phyloP scores from a whole-genome alignment of 2,888 invertebrate genomes.

The Aleiodes testaceus region DNA sequence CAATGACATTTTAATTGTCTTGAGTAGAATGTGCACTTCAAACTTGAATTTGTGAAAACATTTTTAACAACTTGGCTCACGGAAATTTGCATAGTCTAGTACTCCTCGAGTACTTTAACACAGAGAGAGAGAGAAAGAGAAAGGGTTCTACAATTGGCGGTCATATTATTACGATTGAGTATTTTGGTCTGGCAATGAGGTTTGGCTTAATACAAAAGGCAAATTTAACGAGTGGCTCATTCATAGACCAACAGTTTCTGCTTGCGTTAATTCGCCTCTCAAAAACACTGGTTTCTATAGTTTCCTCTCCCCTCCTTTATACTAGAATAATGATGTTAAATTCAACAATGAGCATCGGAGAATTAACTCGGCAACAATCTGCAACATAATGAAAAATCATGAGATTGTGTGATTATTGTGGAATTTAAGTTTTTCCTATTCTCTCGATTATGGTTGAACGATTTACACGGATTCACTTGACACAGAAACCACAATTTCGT shows the following conservation, averaged over 20 bases:
- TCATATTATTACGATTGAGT: conserved; percentile 28
- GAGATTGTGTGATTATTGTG: background rate
- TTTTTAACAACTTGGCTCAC: background rate
- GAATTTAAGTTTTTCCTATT: background rate
- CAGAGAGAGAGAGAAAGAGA: no score
- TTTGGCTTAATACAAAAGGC: conserved; percentile 41
- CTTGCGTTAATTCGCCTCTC: conserved; percentile 19
- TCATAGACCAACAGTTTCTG: conserved; percentile 30
- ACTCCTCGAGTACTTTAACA: background rate
- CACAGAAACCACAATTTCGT: background rate
- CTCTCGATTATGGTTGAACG: background rate
- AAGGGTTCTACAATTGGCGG: conserved; percentile 37
- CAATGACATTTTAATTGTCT: no score
- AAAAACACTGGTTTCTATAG: background rate
- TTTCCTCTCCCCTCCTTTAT: no score
- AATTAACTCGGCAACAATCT: background rate
- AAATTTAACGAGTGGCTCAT: conserved; percentile 34
- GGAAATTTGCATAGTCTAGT: conserved; percentile 21
- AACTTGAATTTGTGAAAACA: conserved; percentile 34
- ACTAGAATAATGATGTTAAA: background rate
- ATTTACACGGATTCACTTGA: background rate
- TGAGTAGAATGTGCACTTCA: no score
- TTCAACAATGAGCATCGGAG: background rate
- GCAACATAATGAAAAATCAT: background rate
- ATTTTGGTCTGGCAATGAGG: conserved; percentile 43